Conservation (phyloP, 2,797 vertebrate genomes). For the Chiroxiphia lanceolata region DNA sequence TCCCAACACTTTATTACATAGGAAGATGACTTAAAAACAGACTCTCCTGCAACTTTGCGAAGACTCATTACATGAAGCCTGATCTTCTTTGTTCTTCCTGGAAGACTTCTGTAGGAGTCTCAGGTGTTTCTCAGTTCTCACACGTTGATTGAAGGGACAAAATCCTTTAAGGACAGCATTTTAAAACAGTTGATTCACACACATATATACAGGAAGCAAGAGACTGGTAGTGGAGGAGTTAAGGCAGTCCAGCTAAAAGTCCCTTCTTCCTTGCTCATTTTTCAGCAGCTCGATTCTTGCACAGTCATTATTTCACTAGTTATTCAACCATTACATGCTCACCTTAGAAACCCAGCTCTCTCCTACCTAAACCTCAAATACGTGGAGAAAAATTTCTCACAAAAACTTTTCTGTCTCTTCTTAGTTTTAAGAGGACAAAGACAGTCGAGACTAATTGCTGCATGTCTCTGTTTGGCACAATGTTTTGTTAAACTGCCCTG, state of each 20-base stretch:
- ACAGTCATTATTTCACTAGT: conserved; percentile 55
- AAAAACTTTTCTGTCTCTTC: not conserved
- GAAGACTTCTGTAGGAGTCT: not conserved
- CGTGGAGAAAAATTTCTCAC: not conserved
- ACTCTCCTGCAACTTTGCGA: not conserved
- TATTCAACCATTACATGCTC: not conserved
- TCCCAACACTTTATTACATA: not conserved
- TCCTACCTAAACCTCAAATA: not conserved
- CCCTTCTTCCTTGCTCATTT: not conserved
- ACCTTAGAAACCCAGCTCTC: not conserved
- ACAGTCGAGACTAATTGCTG: not conserved
- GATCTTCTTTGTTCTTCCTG: not conserved
- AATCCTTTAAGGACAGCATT: not conserved
- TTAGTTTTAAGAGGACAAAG: not conserved
- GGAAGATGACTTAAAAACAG: not conserved
- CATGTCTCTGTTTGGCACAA: not conserved
- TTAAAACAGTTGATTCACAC: not conserved
- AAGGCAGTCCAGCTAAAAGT: not conserved
- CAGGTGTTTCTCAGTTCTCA: not conserved
- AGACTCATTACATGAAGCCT: not conserved
- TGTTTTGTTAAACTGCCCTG: not conserved
- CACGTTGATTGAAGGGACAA: not conserved
- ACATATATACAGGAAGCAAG: not conserved
- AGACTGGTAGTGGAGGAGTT: not conserved
- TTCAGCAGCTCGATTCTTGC: not conserved